Evolutionary conservation across 2,888 invertebrate species (phyloP).

Genomic region (Dryobota labecula): DNA sequence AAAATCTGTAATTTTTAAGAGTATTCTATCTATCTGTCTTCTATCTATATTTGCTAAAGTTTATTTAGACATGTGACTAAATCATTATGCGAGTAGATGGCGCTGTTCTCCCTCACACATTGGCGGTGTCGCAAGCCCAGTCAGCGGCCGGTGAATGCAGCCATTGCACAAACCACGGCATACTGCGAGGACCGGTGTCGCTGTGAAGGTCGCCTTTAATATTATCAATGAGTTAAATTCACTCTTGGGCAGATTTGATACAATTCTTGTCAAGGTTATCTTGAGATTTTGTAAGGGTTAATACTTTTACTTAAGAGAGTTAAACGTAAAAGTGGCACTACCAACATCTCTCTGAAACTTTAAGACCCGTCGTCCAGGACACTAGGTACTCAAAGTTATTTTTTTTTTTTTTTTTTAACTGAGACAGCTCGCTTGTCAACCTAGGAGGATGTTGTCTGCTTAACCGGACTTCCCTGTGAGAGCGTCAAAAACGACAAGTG

Average conservation of each 20-base stretch:
- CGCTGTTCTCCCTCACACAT: conserved; percentile 61
- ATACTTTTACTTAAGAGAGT: background rate
- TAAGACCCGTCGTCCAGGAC: background rate
- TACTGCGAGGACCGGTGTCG: conserved; percentile 44
- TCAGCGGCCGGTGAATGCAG: conserved; percentile 80
- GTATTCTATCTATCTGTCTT: too few species aligned
- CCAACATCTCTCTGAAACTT: too few species aligned
- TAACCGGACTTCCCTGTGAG: too few species aligned
- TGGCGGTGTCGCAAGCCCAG: conserved; percentile 62
- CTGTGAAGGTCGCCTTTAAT: conserved; percentile 47
- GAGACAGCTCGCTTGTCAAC: too few species aligned
- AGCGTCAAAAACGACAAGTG: too few species aligned
- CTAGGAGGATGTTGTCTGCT: too few species aligned
- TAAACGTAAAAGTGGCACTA: background rate
- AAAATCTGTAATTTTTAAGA: too few species aligned
- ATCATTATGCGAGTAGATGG: conserved; percentile 52
- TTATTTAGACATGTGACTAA: conserved; percentile 20
- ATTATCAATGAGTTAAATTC: conserved; percentile 50
- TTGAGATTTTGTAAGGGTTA: background rate
- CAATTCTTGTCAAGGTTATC: conserved; percentile 13
- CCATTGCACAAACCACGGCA: conserved; percentile 78
- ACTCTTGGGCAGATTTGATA: conserved; percentile 38
- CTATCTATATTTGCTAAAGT: background rate
- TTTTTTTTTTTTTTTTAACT: too few species aligned
- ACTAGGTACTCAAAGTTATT: too few species aligned